A percentile compares a stretch with the other conserved stretches of the same genome.
Evolutionary conservation across 2,113 vertebrate genomes (phyloP).

Genomic region (Capreolus pygargus): DNA sequence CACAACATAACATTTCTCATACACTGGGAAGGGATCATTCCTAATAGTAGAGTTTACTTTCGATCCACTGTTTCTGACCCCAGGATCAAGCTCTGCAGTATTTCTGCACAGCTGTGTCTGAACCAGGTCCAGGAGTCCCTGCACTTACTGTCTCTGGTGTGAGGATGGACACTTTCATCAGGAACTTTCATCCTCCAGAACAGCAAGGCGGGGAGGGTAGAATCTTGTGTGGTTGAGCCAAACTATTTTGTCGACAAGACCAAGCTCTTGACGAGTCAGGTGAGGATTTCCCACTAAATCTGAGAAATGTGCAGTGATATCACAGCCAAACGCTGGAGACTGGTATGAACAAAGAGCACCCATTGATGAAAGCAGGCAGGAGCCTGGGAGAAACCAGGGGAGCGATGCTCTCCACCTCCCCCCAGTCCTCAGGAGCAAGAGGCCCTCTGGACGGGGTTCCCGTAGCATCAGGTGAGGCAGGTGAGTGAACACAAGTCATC

Average conservation of each 20-base stretch:
- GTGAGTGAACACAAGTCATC: neutral
- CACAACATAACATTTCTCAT: neutral
- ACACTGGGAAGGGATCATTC: neutral
- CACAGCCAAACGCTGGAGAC: neutral
- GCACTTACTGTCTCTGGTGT: conserved; percentile 77
- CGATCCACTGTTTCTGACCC: neutral
- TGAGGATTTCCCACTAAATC: conserved; percentile 80
- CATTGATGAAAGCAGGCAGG: neutral
- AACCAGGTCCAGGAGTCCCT: conserved; percentile 10
- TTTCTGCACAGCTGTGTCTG: conserved; percentile 75
- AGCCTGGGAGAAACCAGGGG: neutral
- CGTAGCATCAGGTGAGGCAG: neutral
- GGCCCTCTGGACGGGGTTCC: neutral
- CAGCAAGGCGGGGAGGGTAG: neutral
- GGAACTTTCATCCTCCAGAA: conserved; percentile 76
- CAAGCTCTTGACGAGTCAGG: conserved; percentile 65
- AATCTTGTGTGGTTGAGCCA: conserved; percentile 70
- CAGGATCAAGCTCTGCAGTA: conserved; percentile 72
- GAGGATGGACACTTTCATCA: conserved; percentile 51
- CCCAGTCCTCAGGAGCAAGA: neutral
- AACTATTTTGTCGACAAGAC: conserved; percentile 76
- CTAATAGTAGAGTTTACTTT: neutral
- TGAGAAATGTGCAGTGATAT: conserved; percentile 50
- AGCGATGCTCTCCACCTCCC: neutral
- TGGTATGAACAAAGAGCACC: neutral